Evolutionary conservation across 2,113 vertebrate genomes (phyloP).

Genomic region (Chionomys nivalis): DNA sequence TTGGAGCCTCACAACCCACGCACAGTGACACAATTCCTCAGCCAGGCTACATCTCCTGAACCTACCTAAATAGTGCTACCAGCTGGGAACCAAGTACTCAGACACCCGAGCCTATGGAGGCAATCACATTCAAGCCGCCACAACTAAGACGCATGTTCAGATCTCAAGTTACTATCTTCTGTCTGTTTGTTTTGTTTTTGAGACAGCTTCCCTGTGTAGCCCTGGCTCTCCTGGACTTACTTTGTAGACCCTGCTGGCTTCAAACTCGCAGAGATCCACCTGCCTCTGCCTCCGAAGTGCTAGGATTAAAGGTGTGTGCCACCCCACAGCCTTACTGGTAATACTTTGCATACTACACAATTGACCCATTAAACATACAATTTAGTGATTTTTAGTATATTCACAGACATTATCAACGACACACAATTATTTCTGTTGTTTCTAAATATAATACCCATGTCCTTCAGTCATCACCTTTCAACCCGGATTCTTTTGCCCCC

Average conservation of each 20-base stretch:
- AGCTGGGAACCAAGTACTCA: background rate
- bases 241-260: background rate
- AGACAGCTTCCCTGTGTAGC: background rate
- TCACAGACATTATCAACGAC: background rate
- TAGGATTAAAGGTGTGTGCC: background rate
- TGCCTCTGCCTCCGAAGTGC: background rate
- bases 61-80: background rate
- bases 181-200: background rate
- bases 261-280: background rate
- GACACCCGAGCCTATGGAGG: background rate
- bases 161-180: background rate
- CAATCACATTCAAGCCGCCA: background rate
- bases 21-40: background rate
- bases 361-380: background rate
- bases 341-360: background rate
- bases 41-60: background rate
- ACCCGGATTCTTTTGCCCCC: background rate
- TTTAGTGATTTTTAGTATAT: background rate
- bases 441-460: background rate
- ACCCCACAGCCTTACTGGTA: background rate
- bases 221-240: background rate
- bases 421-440: background rate
- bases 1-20: background rate
- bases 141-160: background rate
- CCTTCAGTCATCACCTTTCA: background rate